Evolutionary conservation across 64 coral and sea anemone species (phyloP).

Genomic region (Montipora efflorescens): DNA sequence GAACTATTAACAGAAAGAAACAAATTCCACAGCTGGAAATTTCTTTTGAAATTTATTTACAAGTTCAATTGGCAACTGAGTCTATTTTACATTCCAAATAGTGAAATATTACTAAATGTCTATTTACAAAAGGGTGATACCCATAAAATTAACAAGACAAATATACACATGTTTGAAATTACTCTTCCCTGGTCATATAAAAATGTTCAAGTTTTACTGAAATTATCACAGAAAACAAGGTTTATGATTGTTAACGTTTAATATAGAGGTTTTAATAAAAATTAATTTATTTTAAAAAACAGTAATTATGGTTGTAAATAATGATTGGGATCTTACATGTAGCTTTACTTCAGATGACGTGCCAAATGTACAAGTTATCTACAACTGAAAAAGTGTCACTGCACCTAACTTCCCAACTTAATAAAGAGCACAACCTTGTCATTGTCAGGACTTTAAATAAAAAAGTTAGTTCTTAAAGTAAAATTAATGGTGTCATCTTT

Average conservation of each 20-base stretch:
- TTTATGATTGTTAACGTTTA: not conserved
- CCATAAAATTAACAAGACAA: not conserved
- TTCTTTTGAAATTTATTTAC: constrained; percentile 37
- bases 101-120: constrained; percentile 11
- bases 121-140: constrained; percentile 34
- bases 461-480: no score
- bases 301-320: no score
- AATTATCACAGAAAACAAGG: not conserved
- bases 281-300: no score
- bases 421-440: no score
- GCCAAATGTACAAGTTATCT: no score
- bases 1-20: not conserved
- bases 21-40: not conserved
- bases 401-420: not conserved
- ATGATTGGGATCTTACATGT: no score
- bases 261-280: not conserved
- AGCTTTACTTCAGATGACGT: no score
- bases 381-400: no score
- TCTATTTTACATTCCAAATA: constrained; percentile 48
- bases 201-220: not conserved
- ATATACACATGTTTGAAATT: not conserved
- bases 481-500: not conserved
- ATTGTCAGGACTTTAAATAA: no score
- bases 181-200: not conserved
- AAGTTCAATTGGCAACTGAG: constrained; percentile 1